Conservation (phyloP, 1,140 invertebrate genomes). For the Phortica variegata region DNA sequence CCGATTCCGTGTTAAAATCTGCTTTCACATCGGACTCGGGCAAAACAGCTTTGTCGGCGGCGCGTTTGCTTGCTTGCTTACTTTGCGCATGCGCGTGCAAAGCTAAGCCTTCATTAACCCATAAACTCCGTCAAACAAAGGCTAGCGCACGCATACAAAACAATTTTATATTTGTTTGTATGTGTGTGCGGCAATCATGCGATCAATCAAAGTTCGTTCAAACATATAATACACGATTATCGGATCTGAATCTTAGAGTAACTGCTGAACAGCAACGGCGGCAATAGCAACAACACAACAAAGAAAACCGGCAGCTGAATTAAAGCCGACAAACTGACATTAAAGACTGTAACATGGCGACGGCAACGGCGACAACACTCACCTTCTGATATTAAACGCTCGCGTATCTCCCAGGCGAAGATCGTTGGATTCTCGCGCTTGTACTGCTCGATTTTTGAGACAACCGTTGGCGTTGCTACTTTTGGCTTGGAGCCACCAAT, state of each 20-base stretch:
- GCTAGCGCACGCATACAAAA: too few species aligned
- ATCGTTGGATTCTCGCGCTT: constrained; percentile 97
- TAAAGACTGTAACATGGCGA: neutral
- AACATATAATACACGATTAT: too few species aligned
- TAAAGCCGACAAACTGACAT: neutral
- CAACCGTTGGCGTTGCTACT: constrained; percentile 94
- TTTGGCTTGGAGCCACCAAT: constrained; percentile 99
- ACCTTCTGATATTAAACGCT: constrained; percentile 93
- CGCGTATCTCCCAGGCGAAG: constrained; percentile 95
- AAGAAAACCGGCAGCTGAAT: neutral
- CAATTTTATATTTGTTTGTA: too few species aligned
- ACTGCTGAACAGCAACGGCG: neutral
- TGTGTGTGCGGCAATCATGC: too few species aligned
- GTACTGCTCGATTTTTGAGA: constrained; percentile 94
- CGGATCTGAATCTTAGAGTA: neutral
- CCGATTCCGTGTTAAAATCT: too few species aligned
- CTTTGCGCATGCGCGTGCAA: too few species aligned
- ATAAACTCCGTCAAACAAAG: too few species aligned
- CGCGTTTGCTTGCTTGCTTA: too few species aligned
- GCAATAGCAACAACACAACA: neutral
- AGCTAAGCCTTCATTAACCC: too few species aligned
- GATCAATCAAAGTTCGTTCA: constrained; percentile 9
- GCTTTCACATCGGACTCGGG: too few species aligned
- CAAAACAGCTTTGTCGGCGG: too few species aligned
- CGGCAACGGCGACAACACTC: constrained; percentile 57